Conservation (phyloP, 2,113 vertebrate genomes). For the Smithornis capensis region DNA sequence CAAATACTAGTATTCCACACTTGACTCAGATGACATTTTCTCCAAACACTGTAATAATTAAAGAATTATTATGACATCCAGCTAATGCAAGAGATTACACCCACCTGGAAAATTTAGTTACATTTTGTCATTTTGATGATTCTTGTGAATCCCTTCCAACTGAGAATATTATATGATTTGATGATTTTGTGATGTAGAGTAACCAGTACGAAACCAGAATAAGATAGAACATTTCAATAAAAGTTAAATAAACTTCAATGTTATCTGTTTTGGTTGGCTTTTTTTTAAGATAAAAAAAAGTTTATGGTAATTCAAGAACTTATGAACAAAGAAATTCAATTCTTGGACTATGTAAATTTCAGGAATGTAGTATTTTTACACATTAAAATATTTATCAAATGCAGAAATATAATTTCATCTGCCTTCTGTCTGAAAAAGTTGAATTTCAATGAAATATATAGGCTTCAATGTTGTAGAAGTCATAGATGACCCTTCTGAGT, state of each 20-base stretch:
- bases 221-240: neutral
- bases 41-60: neutral
- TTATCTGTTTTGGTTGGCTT: accelerated
- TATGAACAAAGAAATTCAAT: neutral
- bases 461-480: neutral
- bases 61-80: neutral
- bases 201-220: neutral
- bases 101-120: neutral
- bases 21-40: neutral
- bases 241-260: neutral
- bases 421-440: neutral
- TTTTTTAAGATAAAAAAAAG: neutral
- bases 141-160: neutral
- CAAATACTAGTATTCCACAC: neutral
- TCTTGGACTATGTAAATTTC: neutral
- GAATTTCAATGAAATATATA: neutral
- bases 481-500: neutral
- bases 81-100: neutral
- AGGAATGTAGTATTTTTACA: neutral
- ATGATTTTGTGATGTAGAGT: neutral
- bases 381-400: neutral
- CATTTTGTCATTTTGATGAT: neutral
- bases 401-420: neutral
- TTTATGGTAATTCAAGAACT: neutral
- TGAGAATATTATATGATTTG: neutral